Evolutionary conservation across 2,888 invertebrate genomes (phyloP).

Genomic region (Hemicrepidius hirtus): DNA sequence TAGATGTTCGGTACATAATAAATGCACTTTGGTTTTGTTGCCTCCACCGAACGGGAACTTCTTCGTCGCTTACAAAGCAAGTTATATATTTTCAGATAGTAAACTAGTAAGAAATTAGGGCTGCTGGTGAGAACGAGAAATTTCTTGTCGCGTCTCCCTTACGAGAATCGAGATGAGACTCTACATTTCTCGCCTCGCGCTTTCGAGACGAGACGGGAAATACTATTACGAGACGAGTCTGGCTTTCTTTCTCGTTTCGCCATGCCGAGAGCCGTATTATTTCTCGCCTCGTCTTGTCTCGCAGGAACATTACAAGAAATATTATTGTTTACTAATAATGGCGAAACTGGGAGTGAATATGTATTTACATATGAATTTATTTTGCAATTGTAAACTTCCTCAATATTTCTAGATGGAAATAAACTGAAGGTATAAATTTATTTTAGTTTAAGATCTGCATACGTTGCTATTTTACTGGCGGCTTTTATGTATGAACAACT

Average conservation of each 20-base stretch:
- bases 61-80: slow-evolving; percentile 12
- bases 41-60: neutral
- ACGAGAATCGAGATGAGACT: no score
- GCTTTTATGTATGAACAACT: neutral
- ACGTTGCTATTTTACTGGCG: neutral
- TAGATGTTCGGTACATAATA: slow-evolving; percentile 33
- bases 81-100: slow-evolving; percentile 10
- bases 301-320: neutral
- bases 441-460: neutral
- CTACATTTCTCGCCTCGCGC: no score
- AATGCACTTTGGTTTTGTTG: slow-evolving; percentile 34
- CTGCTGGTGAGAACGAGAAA: no score
- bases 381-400: neutral
- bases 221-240: no score
- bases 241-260: no score
- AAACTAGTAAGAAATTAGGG: no score
- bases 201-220: no score
- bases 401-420: neutral
- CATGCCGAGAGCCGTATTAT: no score
- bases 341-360: neutral
- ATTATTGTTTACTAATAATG: slow-evolving; percentile 1
- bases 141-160: no score
- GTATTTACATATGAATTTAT: neutral
- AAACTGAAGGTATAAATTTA: slow-evolving; percentile 1
- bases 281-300: no score